A percentile compares a stretch with the other conserved stretches of the same genome.
Conservation (phyloP, 2,888 invertebrate genomes). For the Epinotia brunnichana region DNA sequence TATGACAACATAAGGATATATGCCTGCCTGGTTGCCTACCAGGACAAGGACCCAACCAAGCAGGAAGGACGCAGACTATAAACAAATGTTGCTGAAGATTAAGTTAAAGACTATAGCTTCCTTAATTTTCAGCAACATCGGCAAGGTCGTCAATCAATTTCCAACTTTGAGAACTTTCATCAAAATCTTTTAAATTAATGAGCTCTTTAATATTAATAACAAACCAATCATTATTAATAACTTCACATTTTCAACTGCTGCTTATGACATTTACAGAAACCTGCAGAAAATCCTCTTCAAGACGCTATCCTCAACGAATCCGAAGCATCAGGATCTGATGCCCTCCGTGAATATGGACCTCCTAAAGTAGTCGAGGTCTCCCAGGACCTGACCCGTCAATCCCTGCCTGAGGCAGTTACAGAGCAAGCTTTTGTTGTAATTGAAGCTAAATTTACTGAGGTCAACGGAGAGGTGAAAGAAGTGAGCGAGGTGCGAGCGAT, state of each 20-base stretch:
- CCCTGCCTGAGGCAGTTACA: slow-evolving; percentile 64
- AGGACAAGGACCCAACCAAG: too few species aligned
- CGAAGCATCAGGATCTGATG: slow-evolving; percentile 77
- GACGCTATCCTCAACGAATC: slow-evolving; percentile 71
- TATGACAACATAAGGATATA: too few species aligned
- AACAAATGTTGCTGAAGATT: too few species aligned
- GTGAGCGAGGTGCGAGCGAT: slow-evolving; percentile 21
- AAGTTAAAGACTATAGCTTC: too few species aligned
- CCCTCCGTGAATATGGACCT: slow-evolving; percentile 78
- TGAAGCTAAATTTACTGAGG: slow-evolving; percentile 48
- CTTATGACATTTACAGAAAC: slow-evolving; percentile 60
- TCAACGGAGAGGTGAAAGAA: slow-evolving; percentile 31
- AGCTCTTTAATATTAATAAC: too few species aligned
- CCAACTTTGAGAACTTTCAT: too few species aligned
- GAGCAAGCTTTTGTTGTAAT: slow-evolving; percentile 63
- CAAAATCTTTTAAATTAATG: too few species aligned
- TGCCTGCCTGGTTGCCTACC: too few species aligned
- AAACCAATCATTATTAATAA: too few species aligned
- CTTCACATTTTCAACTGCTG: not conserved
- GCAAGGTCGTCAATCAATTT: too few species aligned
- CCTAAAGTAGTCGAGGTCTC: slow-evolving; percentile 66
- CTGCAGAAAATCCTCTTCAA: slow-evolving; percentile 70
- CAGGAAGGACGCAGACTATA: too few species aligned
- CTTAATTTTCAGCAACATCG: too few species aligned
- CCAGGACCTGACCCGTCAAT: slow-evolving; percentile 62